Evolutionary conservation across 35 echinoderm and acorn worm genomes (phyloP), one percentile per base, ranked within the genome.

Genomic region (Patiria miniata): DNA sequence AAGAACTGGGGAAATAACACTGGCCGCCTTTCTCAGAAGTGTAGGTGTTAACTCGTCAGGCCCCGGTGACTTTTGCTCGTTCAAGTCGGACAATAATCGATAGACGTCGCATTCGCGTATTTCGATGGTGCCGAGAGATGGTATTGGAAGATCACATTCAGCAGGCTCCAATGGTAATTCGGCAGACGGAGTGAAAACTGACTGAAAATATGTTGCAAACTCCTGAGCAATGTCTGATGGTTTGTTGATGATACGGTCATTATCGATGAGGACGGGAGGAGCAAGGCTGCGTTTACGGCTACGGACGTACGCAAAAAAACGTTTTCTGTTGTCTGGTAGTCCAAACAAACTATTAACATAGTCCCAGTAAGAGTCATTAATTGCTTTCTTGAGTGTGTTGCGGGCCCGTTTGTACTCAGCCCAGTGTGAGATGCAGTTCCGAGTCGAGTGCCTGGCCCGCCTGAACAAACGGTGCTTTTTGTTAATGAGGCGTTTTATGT

Each of bases 231-330:
- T 85, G 59, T 85, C 83, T 15, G 5, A 1, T 29, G 83, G 55
- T 40, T 85, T 60, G 61, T 85, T 30, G 59, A 85, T 60, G 59
- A 85, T 56, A 7, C 28, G 37, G n/a, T 69, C 55, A 21, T 84
- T 39, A 29, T 19, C 52, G 7, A 68, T 38, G 15, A 85, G 83
- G 36, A 85, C 29, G 2, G 83, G 83, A 85, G 83, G 83, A 33
- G 83, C 54, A 22, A 21, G 60, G 19, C 19, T 54, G 8, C 52
- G 8, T 7, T 30, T 61, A 2, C 55, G 36, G 61, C 52, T 8
- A 17, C 83, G 39, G 23, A 86, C 83, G 21, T 38, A 86, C 14
- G 83, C 34, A 18, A 86, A 86, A 36, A 86, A 86, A 73, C 83
- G 83, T 33, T 86, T 86, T 29, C 59, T 8, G 59, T 86, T 86